A percentile compares a stretch with the other conserved stretches of the same genome.
phyloP scores from a whole-genome alignment of 2,113 vertebrate species.

The Macrotus californicus region DNA sequence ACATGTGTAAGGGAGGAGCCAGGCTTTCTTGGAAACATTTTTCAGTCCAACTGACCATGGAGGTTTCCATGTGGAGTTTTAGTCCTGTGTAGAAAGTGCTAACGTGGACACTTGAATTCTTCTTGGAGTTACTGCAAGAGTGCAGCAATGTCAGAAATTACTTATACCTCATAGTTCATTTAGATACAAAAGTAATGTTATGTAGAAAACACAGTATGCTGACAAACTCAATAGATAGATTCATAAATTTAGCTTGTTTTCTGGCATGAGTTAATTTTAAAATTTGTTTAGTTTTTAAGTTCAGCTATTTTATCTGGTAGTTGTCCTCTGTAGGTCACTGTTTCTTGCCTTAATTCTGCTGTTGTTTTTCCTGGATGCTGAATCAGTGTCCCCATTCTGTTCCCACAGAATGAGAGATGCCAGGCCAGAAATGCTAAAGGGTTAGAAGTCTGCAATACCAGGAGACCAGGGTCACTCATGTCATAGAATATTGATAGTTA shows the following conservation, averaged over 20 bases:
- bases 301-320: neutral
- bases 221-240: neutral
- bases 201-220: neutral
- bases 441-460: neutral
- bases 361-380: neutral
- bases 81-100: constrained; percentile 12
- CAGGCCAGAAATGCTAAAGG: neutral
- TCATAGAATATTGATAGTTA: neutral
- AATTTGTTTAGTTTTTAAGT: neutral
- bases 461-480: neutral
- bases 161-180: neutral
- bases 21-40: neutral
- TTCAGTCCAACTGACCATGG: neutral
- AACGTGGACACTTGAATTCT: neutral
- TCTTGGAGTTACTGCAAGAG: neutral
- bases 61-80: constrained; percentile 9
- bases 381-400: neutral
- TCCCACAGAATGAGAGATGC: neutral
- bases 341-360: neutral
- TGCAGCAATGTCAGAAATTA: neutral
- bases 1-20: constrained; percentile 9
- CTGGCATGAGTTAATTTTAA: neutral
- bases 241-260: neutral
- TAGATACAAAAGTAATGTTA: neutral
- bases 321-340: neutral